Conservation (phyloP, 2,888 invertebrate genomes). For the Andrena bicolor region DNA sequence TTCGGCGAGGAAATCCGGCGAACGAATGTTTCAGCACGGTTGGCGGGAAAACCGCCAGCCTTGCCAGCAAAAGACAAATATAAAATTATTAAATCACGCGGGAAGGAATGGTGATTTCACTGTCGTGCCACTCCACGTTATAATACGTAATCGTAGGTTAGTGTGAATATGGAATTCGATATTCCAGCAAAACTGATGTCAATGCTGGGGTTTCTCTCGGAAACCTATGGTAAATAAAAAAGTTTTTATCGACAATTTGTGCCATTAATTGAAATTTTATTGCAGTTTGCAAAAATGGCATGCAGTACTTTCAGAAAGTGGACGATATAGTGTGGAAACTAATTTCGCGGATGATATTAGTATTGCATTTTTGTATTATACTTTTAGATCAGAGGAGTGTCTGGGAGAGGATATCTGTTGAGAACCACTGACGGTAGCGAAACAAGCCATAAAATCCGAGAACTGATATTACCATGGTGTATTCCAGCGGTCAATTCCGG, state of each 20-base stretch:
- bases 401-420: constrained; percentile 33
- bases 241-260: too few relatives aligned
- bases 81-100: constrained; percentile 8
- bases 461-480: constrained; percentile 70
- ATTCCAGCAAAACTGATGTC: too few relatives aligned
- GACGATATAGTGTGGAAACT: background rate
- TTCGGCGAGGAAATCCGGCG: constrained; percentile 30
- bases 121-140: background rate
- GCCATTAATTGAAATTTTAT: too few relatives aligned
- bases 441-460: constrained; percentile 73
- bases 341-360: background rate
- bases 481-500: constrained; percentile 72
- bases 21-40: constrained; percentile 28
- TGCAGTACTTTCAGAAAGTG: background rate
- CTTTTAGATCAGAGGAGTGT: background rate
- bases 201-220: background rate
- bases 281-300: background rate
- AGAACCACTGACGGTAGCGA: constrained; percentile 64
- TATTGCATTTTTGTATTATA: background rate
- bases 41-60: constrained; percentile 20
- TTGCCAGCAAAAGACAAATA: background rate
- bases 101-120: constrained; percentile 1
- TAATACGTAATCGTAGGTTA: too few relatives aligned
- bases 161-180: too few relatives aligned
- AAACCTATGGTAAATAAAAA: too few relatives aligned